phyloP scores from a whole-genome alignment of 2,888 invertebrate genomes.

The Leptarthrus brevirostris region DNA sequence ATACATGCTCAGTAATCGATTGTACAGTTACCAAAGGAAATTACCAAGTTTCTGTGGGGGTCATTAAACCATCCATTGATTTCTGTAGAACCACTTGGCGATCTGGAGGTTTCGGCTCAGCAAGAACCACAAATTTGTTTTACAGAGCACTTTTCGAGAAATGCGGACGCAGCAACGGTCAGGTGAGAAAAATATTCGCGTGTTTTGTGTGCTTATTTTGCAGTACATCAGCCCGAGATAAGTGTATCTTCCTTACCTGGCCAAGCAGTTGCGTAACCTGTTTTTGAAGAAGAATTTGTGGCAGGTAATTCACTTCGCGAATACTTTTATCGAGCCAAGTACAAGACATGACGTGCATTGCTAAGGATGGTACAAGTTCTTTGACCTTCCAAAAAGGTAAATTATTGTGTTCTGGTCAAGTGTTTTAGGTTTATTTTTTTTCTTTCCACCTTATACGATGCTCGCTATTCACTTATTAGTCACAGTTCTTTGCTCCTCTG shows the following conservation, averaged over 20 bases:
- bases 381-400: constrained; percentile 32
- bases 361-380: constrained; percentile 21
- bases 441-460: too few relatives aligned
- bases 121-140: constrained; percentile 20
- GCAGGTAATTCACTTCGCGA: constrained; percentile 35
- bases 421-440: not conserved
- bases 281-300: constrained; percentile 30
- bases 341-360: constrained; percentile 25
- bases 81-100: constrained; percentile 21
- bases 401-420: not conserved
- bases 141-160: constrained; percentile 22
- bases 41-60: not conserved
- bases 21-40: constrained; percentile 14
- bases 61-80: constrained; percentile 35
- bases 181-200: constrained; percentile 21
- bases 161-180: constrained; percentile 12
- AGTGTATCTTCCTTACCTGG: too few relatives aligned
- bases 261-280: constrained; percentile 26
- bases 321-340: constrained; percentile 12
- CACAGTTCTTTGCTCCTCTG: not conserved
- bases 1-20: constrained; percentile 20
- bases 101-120: not conserved
- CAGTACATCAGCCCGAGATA: constrained; percentile 3
- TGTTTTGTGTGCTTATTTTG: not conserved
- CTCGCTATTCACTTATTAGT: not conserved